Conservation (phyloP, 2,888 invertebrate genomes). For the Hirtodrosophila trivittata region DNA sequence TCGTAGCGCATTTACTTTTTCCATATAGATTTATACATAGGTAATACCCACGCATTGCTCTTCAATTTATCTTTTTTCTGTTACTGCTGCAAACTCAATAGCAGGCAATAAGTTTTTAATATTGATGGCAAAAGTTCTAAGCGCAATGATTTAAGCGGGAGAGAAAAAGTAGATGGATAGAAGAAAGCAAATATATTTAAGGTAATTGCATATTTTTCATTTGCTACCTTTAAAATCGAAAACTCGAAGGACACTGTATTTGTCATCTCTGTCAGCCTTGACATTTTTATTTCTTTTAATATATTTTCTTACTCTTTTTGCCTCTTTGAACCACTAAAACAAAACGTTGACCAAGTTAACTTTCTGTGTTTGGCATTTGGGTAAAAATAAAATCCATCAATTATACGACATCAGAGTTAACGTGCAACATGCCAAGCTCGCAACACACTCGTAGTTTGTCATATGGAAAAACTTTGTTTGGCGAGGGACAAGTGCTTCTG, state of each 20-base stretch:
- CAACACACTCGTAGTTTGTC: constrained; percentile 21
- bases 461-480: constrained; percentile 35
- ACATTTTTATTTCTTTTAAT: constrained; percentile 11
- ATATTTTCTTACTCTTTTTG: neutral
- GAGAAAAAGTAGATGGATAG: no score
- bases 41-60: no score
- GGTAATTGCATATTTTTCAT: constrained; percentile 57
- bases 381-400: constrained; percentile 59
- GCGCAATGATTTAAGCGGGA: constrained; percentile 34
- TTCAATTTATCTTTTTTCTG: no score
- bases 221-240: constrained; percentile 1
- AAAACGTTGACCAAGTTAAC: constrained; percentile 16
- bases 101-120: constrained; percentile 38
- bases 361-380: constrained; percentile 11
- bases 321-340: neutral
- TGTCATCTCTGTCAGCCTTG: constrained; percentile 44
- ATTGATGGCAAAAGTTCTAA: constrained; percentile 56
- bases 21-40: no score
- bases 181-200: constrained; percentile 53
- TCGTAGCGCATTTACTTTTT: no score
- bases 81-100: no score
- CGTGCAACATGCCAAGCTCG: constrained; percentile 15
- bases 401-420: constrained; percentile 60
- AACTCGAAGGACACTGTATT: neutral
- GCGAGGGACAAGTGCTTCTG: constrained; percentile 4